Evolutionary conservation across 2,113 vertebrate genomes (phyloP).

Genomic region (Cyanoderma ruficeps): DNA sequence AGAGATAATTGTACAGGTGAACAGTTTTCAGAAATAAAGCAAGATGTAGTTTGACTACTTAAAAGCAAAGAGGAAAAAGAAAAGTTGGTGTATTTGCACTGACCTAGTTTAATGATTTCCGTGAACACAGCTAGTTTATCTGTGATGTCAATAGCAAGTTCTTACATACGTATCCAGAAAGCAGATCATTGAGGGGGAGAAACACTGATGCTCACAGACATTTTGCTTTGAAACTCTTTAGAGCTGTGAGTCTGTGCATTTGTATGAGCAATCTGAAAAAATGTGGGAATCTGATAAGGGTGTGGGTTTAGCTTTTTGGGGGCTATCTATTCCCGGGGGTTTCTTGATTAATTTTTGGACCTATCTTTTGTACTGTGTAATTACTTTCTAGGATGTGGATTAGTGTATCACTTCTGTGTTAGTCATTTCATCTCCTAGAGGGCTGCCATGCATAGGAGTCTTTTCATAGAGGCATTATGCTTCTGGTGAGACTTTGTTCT

Average conservation of each 20-base stretch:
- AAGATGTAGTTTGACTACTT: not conserved
- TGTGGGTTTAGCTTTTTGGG: not conserved
- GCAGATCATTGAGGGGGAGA: not conserved
- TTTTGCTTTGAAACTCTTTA: not conserved
- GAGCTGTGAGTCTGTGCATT: not conserved
- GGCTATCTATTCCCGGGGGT: accelerated
- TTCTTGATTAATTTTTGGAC: not conserved
- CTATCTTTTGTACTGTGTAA: not conserved
- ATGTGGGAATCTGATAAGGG: not conserved
- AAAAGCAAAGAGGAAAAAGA: not conserved
- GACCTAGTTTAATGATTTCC: not conserved
- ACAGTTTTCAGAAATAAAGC: not conserved
- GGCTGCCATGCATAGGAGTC: not conserved
- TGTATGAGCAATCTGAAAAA: not conserved
- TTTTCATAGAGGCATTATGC: not conserved
- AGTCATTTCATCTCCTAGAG: not conserved
- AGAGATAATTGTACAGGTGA: not conserved
- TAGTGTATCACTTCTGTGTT: not conserved
- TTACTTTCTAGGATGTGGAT: not conserved
- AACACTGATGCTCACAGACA: not conserved
- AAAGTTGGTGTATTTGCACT: not conserved
- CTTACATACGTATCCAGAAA: not conserved
- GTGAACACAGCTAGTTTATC: not conserved
- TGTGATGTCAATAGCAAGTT: not conserved
- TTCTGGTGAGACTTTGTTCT: not conserved